A percentile compares a stretch with the other conserved stretches of the same genome.
Conservation (phyloP, 2,888 invertebrate species). For the Exephanes ischioxanthus region DNA sequence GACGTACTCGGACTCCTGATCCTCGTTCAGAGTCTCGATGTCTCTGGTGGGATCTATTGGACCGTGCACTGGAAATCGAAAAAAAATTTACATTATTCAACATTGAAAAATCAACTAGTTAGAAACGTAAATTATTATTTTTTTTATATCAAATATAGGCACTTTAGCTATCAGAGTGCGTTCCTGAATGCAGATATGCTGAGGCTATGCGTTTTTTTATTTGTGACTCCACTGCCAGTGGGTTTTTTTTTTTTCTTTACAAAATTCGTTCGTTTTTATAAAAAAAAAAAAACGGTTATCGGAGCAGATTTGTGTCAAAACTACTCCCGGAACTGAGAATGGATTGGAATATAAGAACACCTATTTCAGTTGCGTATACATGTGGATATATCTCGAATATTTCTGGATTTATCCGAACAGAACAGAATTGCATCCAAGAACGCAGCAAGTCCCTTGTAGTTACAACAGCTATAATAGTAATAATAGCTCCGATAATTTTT, state of each 20-base stretch:
- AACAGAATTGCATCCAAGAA: background rate
- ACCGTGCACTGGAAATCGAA: constrained; percentile 84
- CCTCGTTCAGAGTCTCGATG: constrained; percentile 90
- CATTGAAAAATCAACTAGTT: background rate
- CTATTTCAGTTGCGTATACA: too few species aligned
- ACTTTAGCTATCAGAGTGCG: background rate
- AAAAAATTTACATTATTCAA: background rate
- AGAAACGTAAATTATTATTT: background rate
- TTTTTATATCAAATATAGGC: background rate
- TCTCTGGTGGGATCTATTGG: constrained; percentile 88
- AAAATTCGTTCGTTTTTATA: background rate
- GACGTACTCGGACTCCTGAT: constrained; percentile 89
- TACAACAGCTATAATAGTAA: background rate
- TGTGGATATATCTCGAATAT: background rate
- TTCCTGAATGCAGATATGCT: too few species aligned
- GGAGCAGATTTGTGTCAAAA: background rate
- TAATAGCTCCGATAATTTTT: background rate
- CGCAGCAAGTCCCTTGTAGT: background rate
- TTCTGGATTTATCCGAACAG: background rate
- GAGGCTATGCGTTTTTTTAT: too few species aligned
- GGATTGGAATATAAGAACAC: too few species aligned
- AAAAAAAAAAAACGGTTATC: background rate
- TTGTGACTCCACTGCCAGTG: too few species aligned
- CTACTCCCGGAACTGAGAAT: background rate
- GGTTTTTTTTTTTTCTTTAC: too few species aligned